phyloP scores from a whole-genome alignment of 2,797 vertebrate species.

The Varecia variegata region DNA sequence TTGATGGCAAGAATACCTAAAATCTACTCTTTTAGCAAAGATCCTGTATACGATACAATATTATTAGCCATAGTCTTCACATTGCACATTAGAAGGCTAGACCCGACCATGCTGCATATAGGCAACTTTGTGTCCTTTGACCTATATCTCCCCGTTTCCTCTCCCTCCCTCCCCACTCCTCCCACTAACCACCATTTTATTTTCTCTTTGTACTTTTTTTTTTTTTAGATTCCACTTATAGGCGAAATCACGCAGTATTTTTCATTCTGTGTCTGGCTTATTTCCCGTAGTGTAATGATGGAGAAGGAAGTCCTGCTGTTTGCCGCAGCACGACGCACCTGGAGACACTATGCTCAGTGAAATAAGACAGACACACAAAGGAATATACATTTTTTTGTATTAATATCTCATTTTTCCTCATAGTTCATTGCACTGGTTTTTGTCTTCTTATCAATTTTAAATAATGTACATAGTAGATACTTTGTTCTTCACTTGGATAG shows the following conservation, averaged over 20 bases:
- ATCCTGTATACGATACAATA: neutral
- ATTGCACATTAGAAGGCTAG: neutral
- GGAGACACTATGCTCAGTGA: neutral
- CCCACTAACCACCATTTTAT: neutral
- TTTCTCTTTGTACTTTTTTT: neutral
- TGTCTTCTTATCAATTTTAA: neutral
- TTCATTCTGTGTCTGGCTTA: too few species aligned
- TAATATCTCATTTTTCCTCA: neutral
- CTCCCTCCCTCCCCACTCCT: neutral
- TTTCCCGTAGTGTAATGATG: too few species aligned
- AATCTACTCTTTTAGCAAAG: neutral
- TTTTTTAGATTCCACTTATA: too few species aligned
- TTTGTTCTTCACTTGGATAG: neutral
- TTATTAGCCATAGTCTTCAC: neutral
- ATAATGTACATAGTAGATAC: neutral
- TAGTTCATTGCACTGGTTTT: neutral
- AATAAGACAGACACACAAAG: neutral
- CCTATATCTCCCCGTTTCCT: neutral
- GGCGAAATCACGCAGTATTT: too few species aligned
- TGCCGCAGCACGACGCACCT: too few species aligned
- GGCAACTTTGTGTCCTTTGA: neutral
- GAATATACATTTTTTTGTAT: neutral
- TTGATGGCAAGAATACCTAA: neutral
- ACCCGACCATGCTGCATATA: neutral
- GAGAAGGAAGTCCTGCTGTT: too few species aligned